These are phyloP conservation scores for Cottus gobio DNA, from an alignment of 2,113 vertebrate species.

Conservation along the genomic window DNA sequence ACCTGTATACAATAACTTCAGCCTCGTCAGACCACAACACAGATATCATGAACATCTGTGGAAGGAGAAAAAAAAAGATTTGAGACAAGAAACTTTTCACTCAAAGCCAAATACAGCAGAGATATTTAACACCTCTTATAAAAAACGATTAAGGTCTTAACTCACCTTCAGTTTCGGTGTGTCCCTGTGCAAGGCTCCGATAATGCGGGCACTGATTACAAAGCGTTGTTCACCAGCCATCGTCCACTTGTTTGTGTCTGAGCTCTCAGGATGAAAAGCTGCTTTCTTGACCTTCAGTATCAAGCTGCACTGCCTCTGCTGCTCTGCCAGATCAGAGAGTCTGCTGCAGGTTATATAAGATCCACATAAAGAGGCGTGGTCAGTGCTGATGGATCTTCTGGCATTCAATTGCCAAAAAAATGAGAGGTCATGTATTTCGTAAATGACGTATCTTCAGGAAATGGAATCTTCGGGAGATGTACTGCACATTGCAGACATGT, in stretches of 20 bases:
- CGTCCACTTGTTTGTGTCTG: not conserved
- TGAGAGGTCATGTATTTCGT: no score
- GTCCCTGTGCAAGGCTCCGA: constrained; percentile 75
- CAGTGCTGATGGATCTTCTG: no score
- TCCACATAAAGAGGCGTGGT: no score
- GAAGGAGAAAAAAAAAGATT: not conserved
- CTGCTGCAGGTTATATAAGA: not conserved
- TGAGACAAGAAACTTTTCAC: not conserved
- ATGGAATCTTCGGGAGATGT: no score
- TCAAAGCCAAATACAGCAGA: not conserved
- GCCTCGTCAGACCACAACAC: constrained; percentile 91
- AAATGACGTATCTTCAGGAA: no score
- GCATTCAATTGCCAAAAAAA: no score
- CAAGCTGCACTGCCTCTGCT: not conserved
- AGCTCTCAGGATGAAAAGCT: not conserved
- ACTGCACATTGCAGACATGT: no score
- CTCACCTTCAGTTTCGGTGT: constrained; percentile 74
- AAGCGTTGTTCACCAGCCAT: constrained; percentile 73
- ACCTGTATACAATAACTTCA: constrained; percentile 88
- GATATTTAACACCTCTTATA: not conserved
- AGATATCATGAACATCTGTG: constrained; percentile 88
- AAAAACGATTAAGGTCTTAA: not conserved
- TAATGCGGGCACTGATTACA: constrained; percentile 66
- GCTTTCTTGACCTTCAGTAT: not conserved
- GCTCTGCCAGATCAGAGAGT: not conserved